phyloP scores from a whole-genome alignment of 2,888 invertebrate species.

The Apamea monoglypha region DNA sequence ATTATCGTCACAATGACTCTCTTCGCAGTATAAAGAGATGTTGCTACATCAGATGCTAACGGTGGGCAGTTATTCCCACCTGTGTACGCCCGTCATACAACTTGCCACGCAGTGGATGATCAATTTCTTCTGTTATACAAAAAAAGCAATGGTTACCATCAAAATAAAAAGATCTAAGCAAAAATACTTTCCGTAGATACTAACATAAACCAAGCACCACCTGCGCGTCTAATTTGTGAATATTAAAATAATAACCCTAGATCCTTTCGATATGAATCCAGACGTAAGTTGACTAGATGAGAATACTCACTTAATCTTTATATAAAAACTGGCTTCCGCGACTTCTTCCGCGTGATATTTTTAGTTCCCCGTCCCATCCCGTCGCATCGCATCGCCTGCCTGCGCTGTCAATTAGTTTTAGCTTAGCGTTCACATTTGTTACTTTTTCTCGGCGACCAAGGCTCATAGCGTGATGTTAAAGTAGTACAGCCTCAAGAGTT shows the following conservation, averaged over 20 bases:
- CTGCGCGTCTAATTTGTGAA: conserved; percentile 3
- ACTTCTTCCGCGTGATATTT: too few relatives aligned
- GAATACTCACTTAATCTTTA: neutral
- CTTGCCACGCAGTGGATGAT: neutral
- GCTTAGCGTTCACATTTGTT: too few relatives aligned
- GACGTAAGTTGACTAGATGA: conserved; percentile 4
- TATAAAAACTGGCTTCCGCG: neutral
- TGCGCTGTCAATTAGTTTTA: too few relatives aligned
- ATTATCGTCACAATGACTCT: neutral
- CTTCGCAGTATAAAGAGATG: neutral
- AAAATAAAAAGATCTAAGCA: neutral
- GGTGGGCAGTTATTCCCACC: neutral
- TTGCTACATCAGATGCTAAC: neutral
- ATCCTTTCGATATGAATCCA: neutral
- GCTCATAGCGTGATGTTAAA: too few relatives aligned
- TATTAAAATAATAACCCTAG: neutral
- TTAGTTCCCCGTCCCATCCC: too few relatives aligned
- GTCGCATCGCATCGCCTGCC: too few relatives aligned
- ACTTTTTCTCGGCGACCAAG: too few relatives aligned
- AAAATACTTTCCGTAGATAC: neutral
- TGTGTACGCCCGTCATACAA: neutral
- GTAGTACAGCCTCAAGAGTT: too few relatives aligned
- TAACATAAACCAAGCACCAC: neutral
- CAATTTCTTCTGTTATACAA: too few relatives aligned
- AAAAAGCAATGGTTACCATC: neutral